Evolutionary conservation across 2,888 invertebrate genomes (phyloP).

Genomic region (Caenorhabditis parvicauda): DNA sequence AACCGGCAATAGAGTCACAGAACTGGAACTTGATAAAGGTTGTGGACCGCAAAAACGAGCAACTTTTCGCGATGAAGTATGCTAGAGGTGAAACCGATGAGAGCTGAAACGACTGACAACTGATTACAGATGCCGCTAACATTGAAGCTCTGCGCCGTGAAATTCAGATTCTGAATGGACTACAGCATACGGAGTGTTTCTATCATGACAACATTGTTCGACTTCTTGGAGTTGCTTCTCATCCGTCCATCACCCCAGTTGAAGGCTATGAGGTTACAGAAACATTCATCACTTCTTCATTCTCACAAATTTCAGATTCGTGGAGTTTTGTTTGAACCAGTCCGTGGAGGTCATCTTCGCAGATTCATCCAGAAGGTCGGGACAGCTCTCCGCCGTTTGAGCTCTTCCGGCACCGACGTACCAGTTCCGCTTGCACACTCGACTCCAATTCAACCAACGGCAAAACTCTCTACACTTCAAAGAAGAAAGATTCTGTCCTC

Average conservation of each 20-base stretch:
- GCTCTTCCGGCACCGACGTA: too few species aligned
- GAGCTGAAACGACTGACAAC: too few species aligned
- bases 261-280: too few species aligned
- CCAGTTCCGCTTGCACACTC: too few species aligned
- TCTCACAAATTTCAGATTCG: conserved; percentile 10
- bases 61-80: conserved; percentile 10
- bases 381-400: conserved; percentile 12
- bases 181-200: too few species aligned
- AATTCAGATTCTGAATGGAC: conserved; percentile 7
- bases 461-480: too few species aligned
- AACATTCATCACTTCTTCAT: conserved; percentile 1
- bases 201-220: conserved; percentile 14
- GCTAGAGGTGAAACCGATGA: conserved; percentile 11
- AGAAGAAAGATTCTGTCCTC: too few species aligned
- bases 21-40: conserved; percentile 13
- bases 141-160: conserved; percentile 13
- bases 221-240: conserved; percentile 16
- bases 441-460: too few species aligned
- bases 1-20: too few species aligned
- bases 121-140: too few species aligned
- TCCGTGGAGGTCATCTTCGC: conserved; percentile 21
- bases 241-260: too few species aligned
- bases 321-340: conserved; percentile 18
- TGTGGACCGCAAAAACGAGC: conserved; percentile 5
- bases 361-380: conserved; percentile 18